Evolutionary conservation across 1,140 invertebrate species (phyloP).

Genomic region (Vollenhovia emeryi): DNA sequence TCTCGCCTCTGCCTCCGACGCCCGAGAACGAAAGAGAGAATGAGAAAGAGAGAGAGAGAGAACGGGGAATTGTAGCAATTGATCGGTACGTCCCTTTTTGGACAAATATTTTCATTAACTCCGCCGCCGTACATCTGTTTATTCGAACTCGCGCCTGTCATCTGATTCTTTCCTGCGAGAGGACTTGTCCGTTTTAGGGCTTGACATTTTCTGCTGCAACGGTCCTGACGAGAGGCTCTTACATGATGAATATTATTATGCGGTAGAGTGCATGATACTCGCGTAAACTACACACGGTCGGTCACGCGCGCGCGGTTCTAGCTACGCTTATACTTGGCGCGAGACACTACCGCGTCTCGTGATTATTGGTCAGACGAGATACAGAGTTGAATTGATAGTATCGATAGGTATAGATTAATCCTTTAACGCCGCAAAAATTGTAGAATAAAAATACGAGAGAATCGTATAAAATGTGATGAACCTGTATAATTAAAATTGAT

Average conservation of each 20-base stretch:
- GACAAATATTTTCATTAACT: slow-evolving; percentile 57
- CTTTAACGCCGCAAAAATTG: neutral
- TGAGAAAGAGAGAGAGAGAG: neutral
- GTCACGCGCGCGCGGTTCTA: too few relatives aligned
- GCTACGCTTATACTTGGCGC: too few relatives aligned
- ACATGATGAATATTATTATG: slow-evolving; percentile 32
- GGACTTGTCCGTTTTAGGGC: slow-evolving; percentile 20
- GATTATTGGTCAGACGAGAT: too few relatives aligned
- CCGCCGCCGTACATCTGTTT: slow-evolving; percentile 10
- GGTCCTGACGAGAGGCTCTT: neutral
- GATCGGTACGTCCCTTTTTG: slow-evolving; percentile 32
- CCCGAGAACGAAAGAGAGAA: neutral
- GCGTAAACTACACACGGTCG: too few relatives aligned
- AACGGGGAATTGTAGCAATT: slow-evolving; percentile 37
- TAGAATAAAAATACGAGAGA: neutral
- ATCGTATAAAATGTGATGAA: neutral
- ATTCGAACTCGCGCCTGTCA: slow-evolving; percentile 21
- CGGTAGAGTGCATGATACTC: neutral
- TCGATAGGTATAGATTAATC: neutral
- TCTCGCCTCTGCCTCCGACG: neutral
- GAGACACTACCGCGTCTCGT: too few relatives aligned
- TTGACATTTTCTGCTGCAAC: slow-evolving; percentile 18
- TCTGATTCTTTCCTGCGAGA: slow-evolving; percentile 3
- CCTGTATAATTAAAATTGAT: neutral
- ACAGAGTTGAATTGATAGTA: too few relatives aligned